Evolutionary conservation across 2,888 invertebrate species (phyloP).

Genomic region (Orthosia cruda): DNA sequence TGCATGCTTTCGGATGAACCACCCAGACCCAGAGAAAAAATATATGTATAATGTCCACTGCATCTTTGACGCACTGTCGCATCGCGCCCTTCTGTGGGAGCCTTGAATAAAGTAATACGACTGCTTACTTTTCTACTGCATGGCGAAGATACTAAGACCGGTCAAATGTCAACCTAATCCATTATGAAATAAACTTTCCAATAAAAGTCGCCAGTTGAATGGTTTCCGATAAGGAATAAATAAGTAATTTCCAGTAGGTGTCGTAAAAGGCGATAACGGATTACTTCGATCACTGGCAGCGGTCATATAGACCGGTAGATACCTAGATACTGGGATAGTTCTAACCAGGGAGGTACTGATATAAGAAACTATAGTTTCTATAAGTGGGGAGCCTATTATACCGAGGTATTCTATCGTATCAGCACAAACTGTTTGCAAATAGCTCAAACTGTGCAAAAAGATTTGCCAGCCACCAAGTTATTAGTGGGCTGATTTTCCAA

Average conservation of each 20-base stretch:
- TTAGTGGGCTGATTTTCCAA: background rate
- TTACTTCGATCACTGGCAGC: constrained; percentile 29
- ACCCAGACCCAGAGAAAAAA: background rate
- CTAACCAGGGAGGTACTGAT: background rate
- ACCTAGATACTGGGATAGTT: background rate
- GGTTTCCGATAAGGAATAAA: constrained; percentile 32
- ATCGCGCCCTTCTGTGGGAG: no score
- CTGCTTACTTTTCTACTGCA: no score
- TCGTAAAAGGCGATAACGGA: constrained; percentile 30
- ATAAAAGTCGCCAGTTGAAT: constrained; percentile 17
- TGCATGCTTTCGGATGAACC: background rate
- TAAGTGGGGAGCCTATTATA: background rate
- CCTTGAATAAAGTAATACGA: background rate
- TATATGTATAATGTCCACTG: background rate
- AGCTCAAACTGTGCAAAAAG: no score
- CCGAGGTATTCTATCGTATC: background rate
- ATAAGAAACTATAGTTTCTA: background rate
- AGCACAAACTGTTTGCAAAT: background rate
- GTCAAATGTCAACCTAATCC: background rate
- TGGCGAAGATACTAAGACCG: no score
- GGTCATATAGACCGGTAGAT: constrained; percentile 8
- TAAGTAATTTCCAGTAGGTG: constrained; percentile 9
- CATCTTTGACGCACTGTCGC: no score
- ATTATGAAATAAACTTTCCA: constrained; percentile 9
- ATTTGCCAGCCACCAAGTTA: no score